A percentile compares a stretch with the other conserved stretches of the same genome.
These are phyloP conservation scores for Troides aeacus DNA, from an alignment of 2,888 invertebrate genomes.

Conservation along the genomic window DNA sequence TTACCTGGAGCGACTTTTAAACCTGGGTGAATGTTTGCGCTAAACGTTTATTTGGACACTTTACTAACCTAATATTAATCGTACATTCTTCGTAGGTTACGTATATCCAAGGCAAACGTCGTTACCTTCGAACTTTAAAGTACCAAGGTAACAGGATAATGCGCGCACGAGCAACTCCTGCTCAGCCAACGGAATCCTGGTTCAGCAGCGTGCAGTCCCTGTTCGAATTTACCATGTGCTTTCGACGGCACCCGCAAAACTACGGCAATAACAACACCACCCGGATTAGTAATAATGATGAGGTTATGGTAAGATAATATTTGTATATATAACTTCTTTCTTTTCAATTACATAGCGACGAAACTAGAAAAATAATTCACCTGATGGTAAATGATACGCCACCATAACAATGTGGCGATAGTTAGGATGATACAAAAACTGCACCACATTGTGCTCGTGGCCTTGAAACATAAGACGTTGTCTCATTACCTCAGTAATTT, in stretches of 20 bases:
- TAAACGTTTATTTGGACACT: too few species aligned
- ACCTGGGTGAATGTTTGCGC: too few species aligned
- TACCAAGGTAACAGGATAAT: constrained; percentile 72
- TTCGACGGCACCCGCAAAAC: constrained; percentile 45
- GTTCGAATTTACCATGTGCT: constrained; percentile 66
- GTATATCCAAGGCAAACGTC: constrained; percentile 74
- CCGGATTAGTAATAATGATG: constrained; percentile 55
- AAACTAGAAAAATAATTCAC: too few species aligned
- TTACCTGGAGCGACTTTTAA: too few species aligned
- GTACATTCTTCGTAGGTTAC: constrained; percentile 58
- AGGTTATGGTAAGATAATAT: constrained; percentile 56
- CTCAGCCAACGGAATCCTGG: constrained; percentile 46
- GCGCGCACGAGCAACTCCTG: constrained; percentile 45
- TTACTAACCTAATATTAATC: background rate
- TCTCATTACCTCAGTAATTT: too few species aligned
- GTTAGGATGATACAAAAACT: too few species aligned
- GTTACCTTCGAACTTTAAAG: constrained; percentile 74
- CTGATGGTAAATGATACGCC: too few species aligned
- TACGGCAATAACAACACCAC: constrained; percentile 64
- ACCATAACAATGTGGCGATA: too few species aligned
- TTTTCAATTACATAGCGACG: background rate
- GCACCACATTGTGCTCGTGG: too few species aligned
- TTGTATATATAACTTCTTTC: background rate
- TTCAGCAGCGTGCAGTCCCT: constrained; percentile 48
- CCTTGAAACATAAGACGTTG: too few species aligned